Conservation (phyloP, 2,113 vertebrate species). For the Chauna torquata region DNA sequence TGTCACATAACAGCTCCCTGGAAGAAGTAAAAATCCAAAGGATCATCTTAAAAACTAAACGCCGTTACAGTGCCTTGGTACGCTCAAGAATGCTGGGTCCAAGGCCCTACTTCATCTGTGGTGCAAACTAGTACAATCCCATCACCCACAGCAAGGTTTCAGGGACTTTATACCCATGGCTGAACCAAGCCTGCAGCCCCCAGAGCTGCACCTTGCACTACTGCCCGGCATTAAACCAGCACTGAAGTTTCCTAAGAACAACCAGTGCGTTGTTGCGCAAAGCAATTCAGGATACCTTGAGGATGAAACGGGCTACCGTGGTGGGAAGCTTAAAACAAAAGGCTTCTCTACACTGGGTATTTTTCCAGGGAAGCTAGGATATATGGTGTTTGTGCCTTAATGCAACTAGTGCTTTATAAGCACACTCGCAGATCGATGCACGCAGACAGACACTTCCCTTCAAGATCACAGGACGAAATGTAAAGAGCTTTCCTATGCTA, state of each 20-base stretch:
- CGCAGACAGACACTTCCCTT: background rate
- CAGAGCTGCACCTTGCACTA: fast-evolving
- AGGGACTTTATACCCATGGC: fast-evolving
- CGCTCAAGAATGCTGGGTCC: background rate
- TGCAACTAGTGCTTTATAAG: background rate
- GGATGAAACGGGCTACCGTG: background rate
- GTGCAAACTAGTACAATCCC: background rate
- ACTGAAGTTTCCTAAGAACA: background rate
- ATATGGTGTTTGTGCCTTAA: background rate
- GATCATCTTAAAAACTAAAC: background rate
- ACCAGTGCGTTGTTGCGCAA: background rate
- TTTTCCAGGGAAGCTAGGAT: background rate
- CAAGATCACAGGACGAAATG: background rate
- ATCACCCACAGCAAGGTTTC: background rate
- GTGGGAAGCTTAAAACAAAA: background rate
- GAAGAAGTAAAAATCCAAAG: background rate
- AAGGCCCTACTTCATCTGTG: background rate
- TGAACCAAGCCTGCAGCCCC: background rate
- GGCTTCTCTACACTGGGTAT: background rate
- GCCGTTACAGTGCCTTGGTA: background rate
- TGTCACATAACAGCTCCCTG: background rate
- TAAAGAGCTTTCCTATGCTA: conserved; percentile 47
- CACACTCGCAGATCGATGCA: background rate
- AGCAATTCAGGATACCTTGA: background rate
- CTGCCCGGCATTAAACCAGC: background rate